Conservation (phyloP, 2,113 vertebrate genomes). For the Rhinoptilus africanus region DNA sequence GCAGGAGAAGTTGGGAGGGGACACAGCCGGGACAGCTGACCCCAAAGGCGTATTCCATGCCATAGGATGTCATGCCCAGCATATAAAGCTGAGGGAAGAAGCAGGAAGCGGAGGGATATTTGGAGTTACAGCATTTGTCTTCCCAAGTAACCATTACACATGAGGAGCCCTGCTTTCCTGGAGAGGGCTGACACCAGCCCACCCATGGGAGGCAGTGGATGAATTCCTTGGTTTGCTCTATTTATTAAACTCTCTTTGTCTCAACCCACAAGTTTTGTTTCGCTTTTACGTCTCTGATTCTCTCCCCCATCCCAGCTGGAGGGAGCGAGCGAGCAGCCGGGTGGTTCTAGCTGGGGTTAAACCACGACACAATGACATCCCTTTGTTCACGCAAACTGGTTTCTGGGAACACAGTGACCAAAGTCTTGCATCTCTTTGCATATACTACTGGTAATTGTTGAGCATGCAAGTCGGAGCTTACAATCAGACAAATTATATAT, state of each 20-base stretch:
- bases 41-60: background rate
- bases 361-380: background rate
- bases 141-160: background rate
- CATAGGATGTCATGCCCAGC: too few species aligned
- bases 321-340: background rate
- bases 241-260: background rate
- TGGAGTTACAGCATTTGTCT: background rate
- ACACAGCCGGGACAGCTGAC: background rate
- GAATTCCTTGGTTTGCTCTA: background rate
- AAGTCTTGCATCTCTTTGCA: background rate
- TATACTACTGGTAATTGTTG: background rate
- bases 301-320: background rate
- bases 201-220: background rate
- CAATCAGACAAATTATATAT: background rate
- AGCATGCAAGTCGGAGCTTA: background rate
- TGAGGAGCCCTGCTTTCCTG: background rate
- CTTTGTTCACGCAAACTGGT: background rate
- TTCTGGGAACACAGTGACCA: background rate
- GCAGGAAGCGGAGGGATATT: background rate
- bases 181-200: background rate
- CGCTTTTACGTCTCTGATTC: background rate
- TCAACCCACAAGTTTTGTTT: background rate
- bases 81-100: background rate
- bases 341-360: background rate
- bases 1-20: background rate